Conservation (phyloP, 2,888 invertebrate genomes). For the Lypha dubia region DNA sequence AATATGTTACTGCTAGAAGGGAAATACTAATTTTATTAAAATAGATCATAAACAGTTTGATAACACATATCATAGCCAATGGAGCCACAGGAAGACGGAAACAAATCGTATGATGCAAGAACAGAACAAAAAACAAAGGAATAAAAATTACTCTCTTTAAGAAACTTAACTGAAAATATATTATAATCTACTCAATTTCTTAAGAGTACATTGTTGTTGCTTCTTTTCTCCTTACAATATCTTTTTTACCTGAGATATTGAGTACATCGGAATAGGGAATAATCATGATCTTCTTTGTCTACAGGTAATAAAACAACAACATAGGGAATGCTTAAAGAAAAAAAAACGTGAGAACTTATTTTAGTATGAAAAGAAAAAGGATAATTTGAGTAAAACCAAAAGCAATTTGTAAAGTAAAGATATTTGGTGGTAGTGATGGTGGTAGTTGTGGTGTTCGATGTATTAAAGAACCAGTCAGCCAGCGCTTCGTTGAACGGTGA, state of each 20-base stretch:
- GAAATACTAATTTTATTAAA: conserved; percentile 43
- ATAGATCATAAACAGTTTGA: conserved; percentile 45
- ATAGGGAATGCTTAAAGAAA: neutral
- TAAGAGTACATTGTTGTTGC: neutral
- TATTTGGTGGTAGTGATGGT: conserved; percentile 17
- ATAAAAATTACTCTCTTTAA: conserved; percentile 21
- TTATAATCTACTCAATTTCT: conserved; percentile 13
- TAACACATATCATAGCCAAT: conserved; percentile 51
- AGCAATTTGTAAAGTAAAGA: neutral
- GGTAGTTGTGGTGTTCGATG: conserved; percentile 7
- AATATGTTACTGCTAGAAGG: conserved; percentile 11
- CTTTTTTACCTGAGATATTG: conserved; percentile 33
- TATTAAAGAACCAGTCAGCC: conserved; percentile 9
- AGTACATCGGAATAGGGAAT: conserved; percentile 30
- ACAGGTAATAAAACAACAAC: conserved; percentile 42
- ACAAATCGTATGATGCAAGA: neutral
- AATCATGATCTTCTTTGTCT: neutral
- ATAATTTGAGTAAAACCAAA: conserved; percentile 39
- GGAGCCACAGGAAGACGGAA: conserved; percentile 38
- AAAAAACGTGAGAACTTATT: conserved; percentile 51
- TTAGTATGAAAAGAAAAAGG: conserved; percentile 45
- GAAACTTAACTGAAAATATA: conserved; percentile 21
- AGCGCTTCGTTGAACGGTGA: conserved; percentile 51
- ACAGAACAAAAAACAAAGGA: neutral
- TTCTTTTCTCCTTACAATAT: neutral